A percentile compares a stretch with the other conserved stretches of the same genome.
phyloP scores from a whole-genome alignment of 1,140 invertebrate genomes.

The Scaptomyza montana region DNA sequence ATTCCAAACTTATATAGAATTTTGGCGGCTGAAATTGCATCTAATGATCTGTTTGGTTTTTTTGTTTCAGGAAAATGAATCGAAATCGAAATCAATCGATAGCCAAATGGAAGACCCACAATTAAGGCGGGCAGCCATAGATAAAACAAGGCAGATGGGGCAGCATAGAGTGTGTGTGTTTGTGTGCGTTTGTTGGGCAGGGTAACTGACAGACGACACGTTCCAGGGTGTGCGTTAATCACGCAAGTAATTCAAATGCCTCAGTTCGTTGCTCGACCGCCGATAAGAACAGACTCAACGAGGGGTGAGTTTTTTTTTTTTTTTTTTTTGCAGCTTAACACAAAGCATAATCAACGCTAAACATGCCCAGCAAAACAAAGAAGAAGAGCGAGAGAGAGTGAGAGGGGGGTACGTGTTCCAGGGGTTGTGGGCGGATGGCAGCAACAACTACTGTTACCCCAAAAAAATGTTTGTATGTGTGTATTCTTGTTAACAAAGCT shows the following conservation, averaged over 20 bases:
- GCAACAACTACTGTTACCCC: constrained; percentile 20
- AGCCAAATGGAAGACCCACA: constrained; percentile 78
- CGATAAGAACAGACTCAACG: constrained; percentile 54
- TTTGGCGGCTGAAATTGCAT: constrained; percentile 16
- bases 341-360: constrained; percentile 79
- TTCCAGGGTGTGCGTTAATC: constrained; percentile 78
- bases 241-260: constrained; percentile 81
- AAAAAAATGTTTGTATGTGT: background rate
- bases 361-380: constrained; percentile 77
- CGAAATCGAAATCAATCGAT: constrained; percentile 63
- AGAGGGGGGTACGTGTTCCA: constrained; percentile 2
- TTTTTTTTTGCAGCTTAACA: constrained; percentile 32
- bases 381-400: no score
- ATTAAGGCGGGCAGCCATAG: constrained; percentile 80
- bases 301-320: constrained; percentile 69
- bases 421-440: constrained; percentile 1
- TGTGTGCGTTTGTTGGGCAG: background rate
- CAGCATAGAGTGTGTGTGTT: background rate
- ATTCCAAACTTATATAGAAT: background rate
- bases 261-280: constrained; percentile 23
- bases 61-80: constrained; percentile 48
- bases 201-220: constrained; percentile 36
- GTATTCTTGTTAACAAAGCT: constrained; percentile 71
- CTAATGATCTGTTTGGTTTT: constrained; percentile 74
- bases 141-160: constrained; percentile 53